Conservation (phyloP, 2,888 invertebrate species). For the Orchestes rusci region DNA sequence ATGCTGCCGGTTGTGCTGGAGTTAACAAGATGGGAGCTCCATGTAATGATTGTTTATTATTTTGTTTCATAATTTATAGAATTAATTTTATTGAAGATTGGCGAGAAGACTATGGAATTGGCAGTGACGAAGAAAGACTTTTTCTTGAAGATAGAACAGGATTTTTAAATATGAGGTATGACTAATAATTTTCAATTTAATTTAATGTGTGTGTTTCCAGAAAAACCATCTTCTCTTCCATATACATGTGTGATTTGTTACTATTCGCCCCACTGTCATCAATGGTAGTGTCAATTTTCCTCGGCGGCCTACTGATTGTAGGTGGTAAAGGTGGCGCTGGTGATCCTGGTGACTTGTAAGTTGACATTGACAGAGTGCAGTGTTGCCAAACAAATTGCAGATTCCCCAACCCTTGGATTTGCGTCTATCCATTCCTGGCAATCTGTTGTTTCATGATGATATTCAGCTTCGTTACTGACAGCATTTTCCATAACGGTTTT, state of each 20-base stretch:
- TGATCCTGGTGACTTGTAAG: slow-evolving; percentile 20
- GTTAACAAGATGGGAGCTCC: background rate
- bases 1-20: background rate
- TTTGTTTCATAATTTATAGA: background rate
- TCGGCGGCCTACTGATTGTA: slow-evolving; percentile 12
- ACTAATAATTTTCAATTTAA: background rate
- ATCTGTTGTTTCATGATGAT: slow-evolving; percentile 18
- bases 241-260: slow-evolving; percentile 21
- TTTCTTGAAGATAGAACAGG: slow-evolving; percentile 4
- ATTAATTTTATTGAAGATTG: background rate
- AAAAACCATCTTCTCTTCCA: slow-evolving; percentile 17
- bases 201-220: slow-evolving; percentile 15
- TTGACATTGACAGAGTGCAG: slow-evolving; percentile 2
- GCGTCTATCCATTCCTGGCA: slow-evolving; percentile 20
- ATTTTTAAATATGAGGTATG: slow-evolving; percentile 17
- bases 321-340: slow-evolving; percentile 21
- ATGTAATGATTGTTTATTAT: background rate
- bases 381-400: slow-evolving; percentile 13
- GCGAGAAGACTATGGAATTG: background rate
- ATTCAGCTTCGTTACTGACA: slow-evolving; percentile 13
- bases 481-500: slow-evolving; percentile 15
- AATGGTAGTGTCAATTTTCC: slow-evolving; percentile 11
- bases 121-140: background rate
- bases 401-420: slow-evolving; percentile 22
- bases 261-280: slow-evolving; percentile 21